Percentiles rank a stretch among this genome's conserved stretches.
Conservation (phyloP, 2,113 vertebrate species). For the Equus przewalskii region DNA sequence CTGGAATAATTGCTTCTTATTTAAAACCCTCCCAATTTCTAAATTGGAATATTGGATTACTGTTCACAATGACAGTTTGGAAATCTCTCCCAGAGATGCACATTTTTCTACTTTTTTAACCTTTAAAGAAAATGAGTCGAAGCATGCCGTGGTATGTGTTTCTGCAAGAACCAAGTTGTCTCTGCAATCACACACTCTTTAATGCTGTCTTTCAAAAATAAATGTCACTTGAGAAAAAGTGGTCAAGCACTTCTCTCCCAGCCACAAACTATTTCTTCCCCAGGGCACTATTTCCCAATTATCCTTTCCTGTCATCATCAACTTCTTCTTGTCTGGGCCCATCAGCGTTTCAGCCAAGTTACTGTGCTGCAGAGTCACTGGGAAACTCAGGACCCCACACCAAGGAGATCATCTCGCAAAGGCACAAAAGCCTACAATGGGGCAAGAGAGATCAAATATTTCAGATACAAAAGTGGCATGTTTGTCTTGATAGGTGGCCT, state of each 20-base stretch:
- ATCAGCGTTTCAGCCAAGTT: slow-evolving; percentile 1
- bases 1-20: slow-evolving; percentile 81
- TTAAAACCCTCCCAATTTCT: slow-evolving; percentile 75
- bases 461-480: neutral
- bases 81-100: slow-evolving; percentile 50
- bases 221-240: slow-evolving; percentile 26
- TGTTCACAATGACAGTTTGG: slow-evolving; percentile 69
- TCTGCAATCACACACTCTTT: slow-evolving; percentile 37
- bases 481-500: slow-evolving; percentile 24
- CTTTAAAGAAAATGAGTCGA: neutral
- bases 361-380: neutral
- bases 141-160: neutral
- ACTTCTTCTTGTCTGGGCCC: slow-evolving; percentile 54
- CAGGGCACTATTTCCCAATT: slow-evolving; percentile 47
- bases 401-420: neutral
- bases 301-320: slow-evolving; percentile 16
- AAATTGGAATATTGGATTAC: slow-evolving; percentile 83
- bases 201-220: slow-evolving; percentile 59
- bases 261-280: slow-evolving; percentile 34
- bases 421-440: neutral
- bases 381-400: slow-evolving; percentile 66
- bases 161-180: slow-evolving; percentile 16
- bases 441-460: neutral
- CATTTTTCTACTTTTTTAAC: slow-evolving; percentile 64
- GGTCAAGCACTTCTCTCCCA: neutral